Percentiles rank a stretch among this genome's conserved stretches.
These are phyloP conservation scores for Aythya baeri DNA, from an alignment of 2,113 vertebrate species.

Conservation along the genomic window DNA sequence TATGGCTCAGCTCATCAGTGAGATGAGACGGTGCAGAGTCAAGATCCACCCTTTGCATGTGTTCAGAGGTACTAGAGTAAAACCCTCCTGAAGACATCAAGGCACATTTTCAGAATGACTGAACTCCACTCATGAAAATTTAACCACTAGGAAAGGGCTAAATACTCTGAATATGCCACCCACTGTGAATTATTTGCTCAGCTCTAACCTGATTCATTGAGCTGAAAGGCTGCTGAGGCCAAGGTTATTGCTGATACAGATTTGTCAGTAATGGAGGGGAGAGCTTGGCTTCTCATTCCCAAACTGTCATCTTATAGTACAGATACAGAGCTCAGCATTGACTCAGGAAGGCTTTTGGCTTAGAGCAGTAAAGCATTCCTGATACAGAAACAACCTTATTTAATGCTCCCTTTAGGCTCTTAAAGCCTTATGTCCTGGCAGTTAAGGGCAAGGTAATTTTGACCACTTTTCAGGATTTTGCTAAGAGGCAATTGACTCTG, in stretches of 20 bases:
- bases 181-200: not conserved
- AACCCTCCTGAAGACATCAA: not conserved
- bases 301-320: rapidly evolving
- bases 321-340: not conserved
- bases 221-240: not conserved
- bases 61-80: not conserved
- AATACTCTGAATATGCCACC: not conserved
- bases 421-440: not conserved
- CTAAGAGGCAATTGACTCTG: not conserved
- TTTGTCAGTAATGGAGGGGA: not conserved
- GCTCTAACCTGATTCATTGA: not conserved
- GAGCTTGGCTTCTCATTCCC: rapidly evolving
- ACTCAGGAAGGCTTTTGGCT: not conserved
- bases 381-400: not conserved
- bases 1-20: not conserved
- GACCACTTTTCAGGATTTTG: not conserved
- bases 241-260: not conserved
- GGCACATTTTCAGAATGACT: not conserved
- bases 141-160: not conserved
- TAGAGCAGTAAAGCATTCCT: not conserved
- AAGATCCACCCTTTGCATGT: not conserved
- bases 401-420: not conserved
- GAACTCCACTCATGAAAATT: not conserved
- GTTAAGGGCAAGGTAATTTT: not conserved
- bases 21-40: not conserved